Evolutionary conservation across 1,140 invertebrate species (phyloP).

Genomic region (Dreissena rostriformis): DNA sequence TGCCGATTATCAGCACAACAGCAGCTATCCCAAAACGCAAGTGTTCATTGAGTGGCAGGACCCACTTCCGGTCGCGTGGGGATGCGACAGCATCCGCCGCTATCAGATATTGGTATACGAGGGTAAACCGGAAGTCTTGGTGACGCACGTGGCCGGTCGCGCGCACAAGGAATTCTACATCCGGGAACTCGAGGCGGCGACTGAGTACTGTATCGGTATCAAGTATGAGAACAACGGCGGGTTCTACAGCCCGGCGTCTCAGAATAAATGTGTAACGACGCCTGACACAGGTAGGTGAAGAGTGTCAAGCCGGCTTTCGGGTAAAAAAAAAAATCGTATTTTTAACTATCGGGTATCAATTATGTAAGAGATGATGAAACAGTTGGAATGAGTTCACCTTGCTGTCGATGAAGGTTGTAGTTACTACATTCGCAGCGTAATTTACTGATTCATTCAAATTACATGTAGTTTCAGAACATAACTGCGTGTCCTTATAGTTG

Average conservation of each 20-base stretch:
- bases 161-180: conserved; percentile 53
- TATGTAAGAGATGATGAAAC: too few relatives aligned
- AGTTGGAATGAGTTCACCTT: too few relatives aligned
- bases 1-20: conserved; percentile 44
- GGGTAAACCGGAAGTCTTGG: conserved; percentile 31
- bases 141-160: conserved; percentile 54
- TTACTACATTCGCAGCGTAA: too few relatives aligned
- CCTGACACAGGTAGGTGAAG: conserved; percentile 62
- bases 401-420: too few relatives aligned
- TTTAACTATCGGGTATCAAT: too few relatives aligned
- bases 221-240: conserved; percentile 62
- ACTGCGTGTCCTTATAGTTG: too few relatives aligned
- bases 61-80: conserved; percentile 29
- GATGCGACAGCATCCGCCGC: conserved; percentile 43
- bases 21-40: conserved; percentile 38
- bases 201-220: conserved; percentile 66
- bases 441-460: too few relatives aligned
- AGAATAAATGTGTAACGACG: conserved; percentile 63
- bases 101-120: conserved; percentile 26
- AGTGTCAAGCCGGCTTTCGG: neutral
- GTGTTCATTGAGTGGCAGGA: conserved; percentile 49
- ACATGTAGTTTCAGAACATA: too few relatives aligned
- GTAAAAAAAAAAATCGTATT: neutral
- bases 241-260: conserved; percentile 60
- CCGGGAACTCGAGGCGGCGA: conserved; percentile 63